These are phyloP conservation scores for Neosalanx taihuensis DNA, from an alignment of 2,797 vertebrate genomes.

Conservation along the genomic window DNA sequence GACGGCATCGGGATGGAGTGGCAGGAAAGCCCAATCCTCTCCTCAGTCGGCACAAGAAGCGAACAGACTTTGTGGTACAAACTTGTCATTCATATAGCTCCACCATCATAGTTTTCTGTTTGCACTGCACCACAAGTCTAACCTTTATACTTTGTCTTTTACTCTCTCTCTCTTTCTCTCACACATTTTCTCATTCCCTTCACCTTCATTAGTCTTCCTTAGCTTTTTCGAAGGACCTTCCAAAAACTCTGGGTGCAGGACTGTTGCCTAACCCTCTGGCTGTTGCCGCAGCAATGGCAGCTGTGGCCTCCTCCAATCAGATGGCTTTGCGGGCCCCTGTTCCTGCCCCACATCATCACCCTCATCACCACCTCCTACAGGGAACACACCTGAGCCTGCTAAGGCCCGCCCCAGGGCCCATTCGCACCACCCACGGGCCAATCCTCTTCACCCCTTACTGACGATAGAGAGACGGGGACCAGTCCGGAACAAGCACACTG, in stretches of 20 bases:
- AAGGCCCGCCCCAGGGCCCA: conserved; percentile 82
- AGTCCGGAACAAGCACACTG: conserved; percentile 71
- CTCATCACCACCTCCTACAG: conserved; percentile 74
- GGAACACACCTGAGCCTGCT: conserved; percentile 81
- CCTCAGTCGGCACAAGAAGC: conserved; percentile 84
- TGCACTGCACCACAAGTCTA: not conserved
- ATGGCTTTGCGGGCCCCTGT: conserved; percentile 69
- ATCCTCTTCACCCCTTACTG: conserved; percentile 88
- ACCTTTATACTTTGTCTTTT: not conserved
- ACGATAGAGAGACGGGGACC: conserved; percentile 46
- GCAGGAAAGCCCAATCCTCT: conserved; percentile 88
- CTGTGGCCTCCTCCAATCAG: conserved; percentile 78
- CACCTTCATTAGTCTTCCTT: conserved; percentile 2
- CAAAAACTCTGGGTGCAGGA: conserved; percentile 78
- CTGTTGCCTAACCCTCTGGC: conserved; percentile 82
- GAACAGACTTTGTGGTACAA: conserved; percentile 70
- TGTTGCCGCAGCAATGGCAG: conserved; percentile 82
- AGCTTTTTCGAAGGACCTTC: conserved; percentile 78
- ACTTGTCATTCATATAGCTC: conserved; percentile 8
- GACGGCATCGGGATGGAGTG: conserved; percentile 85
- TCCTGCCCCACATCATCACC: conserved; percentile 59
- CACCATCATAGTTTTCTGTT: not conserved
- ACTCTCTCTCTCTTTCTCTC: not conserved
- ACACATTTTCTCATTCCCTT: not conserved
- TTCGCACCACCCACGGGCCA: conserved; percentile 83